These are phyloP conservation scores for Ammodytes marinus DNA, from an alignment of 2,113 vertebrate species.

Conservation along the genomic window DNA sequence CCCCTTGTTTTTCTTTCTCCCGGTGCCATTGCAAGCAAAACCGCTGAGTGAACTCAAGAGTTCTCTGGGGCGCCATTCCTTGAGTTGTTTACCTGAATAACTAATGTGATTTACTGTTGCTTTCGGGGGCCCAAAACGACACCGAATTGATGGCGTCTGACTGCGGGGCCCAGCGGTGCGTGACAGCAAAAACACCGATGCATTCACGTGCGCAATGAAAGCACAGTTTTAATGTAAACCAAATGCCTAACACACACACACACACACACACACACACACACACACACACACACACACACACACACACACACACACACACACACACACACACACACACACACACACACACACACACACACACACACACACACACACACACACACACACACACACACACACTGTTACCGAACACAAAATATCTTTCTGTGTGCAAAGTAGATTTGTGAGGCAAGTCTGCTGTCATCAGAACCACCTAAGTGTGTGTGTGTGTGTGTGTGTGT, in stretches of 20 bases:
- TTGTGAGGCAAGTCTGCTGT: conserved; percentile 47
- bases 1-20: conserved; percentile 63
- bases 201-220: conserved; percentile 22
- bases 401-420: conserved; percentile 20
- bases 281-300: no score
- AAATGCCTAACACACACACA: conserved; percentile 33
- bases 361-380: no score
- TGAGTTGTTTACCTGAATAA: conserved; percentile 67
- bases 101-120: conserved; percentile 64
- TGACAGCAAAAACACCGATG: conserved; percentile 53
- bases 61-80: conserved; percentile 56
- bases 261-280: no score
- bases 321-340: no score
- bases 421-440: conserved; percentile 14
- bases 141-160: conserved; percentile 70
- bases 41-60: conserved; percentile 37
- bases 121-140: conserved; percentile 43
- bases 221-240: conserved; percentile 54
- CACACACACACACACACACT: no score
- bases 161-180: conserved; percentile 45
- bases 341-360: no score
- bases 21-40: conserved; percentile 12
- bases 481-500: no score
- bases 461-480: conserved; percentile 42
- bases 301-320: no score